Percentiles rank a stretch among this genome's conserved stretches.
phyloP scores from a whole-genome alignment of 1,140 invertebrate species.

The Asbolus verrucosus region DNA sequence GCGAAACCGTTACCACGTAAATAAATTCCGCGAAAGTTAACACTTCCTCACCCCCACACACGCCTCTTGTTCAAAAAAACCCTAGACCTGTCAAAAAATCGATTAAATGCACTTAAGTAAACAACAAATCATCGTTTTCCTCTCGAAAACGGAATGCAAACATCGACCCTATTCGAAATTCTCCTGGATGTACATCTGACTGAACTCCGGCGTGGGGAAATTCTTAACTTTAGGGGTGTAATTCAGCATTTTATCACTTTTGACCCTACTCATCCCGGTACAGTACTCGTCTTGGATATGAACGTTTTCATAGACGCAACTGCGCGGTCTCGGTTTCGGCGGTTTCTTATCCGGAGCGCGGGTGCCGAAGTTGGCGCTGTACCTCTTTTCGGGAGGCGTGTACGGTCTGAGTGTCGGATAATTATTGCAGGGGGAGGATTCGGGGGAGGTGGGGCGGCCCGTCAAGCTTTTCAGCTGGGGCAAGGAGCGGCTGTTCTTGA shows the following conservation, averaged over 20 bases:
- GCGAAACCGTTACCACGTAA: too few relatives aligned
- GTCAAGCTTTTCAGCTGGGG: conserved; percentile 56
- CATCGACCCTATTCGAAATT: conserved; percentile 51
- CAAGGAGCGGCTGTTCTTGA: conserved; percentile 59
- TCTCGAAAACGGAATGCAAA: conserved; percentile 1
- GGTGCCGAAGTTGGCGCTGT: conserved; percentile 60
- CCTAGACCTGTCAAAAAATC: too few relatives aligned
- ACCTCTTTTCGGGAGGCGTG: conserved; percentile 62
- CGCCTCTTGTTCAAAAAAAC: too few relatives aligned
- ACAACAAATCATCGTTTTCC: neutral
- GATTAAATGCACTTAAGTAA: too few relatives aligned
- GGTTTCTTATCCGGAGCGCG: conserved; percentile 7
- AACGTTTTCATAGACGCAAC: conserved; percentile 62
- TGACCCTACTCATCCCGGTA: conserved; percentile 48
- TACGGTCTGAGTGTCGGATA: conserved; percentile 53
- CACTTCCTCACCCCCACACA: too few relatives aligned
- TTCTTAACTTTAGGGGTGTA: conserved; percentile 57
- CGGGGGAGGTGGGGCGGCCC: conserved; percentile 26
- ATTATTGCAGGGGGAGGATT: conserved; percentile 43
- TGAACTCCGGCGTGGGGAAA: conserved; percentile 62
- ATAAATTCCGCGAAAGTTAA: too few relatives aligned
- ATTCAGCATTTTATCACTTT: conserved; percentile 47
- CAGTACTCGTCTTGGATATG: conserved; percentile 58
- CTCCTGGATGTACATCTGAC: conserved; percentile 62
- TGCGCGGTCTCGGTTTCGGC: conserved; percentile 52